Base-by-base conservation (phyloP, 2,113 vertebrate genomes). In the Cololabis saira region DNA sequence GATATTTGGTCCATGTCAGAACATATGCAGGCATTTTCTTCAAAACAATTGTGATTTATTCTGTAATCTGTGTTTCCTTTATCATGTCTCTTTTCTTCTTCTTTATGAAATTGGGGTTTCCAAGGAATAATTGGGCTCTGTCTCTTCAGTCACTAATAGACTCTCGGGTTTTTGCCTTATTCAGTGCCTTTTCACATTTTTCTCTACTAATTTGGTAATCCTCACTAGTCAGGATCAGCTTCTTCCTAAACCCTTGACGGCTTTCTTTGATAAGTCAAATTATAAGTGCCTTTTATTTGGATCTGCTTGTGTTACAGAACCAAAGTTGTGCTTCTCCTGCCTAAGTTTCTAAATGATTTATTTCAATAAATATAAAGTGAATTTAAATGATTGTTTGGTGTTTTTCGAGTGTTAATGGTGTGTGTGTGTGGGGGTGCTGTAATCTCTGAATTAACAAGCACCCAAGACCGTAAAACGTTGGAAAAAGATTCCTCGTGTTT, bases 271-370 rank as follows among this genome's bases (percentile, higher is more conserved):
- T 58, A 16, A 69, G 17, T 76, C 16, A 49, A 41, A 50, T 65
- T 67, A 61, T 27, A 89, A 88, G 87, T 92, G 86, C 89, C 87
- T 91, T 78, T 69, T 74, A 19, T 87, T 47, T 47, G n/a, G 6
- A 7, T 11, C 33, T 47, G 8, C 17, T 47, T 47, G n/a, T 37
- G 33, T 18, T 47, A 47, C 45, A 47, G 16, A 27, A 47, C 74
- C 69, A 84, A 78, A 72, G 57, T 60, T 73, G 47, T 76, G 62
- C 67, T 62, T 87, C 43, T 63, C 30, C 50, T 82, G 76, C 74
- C 66, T 81, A 50, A 50, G 59, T 76, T 71, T 76, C 27, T 53
- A 64, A 80, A 81, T 73, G n/a, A 83, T 78, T 71, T 77, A 82
- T 61, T 84, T 73, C 75, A 90, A 91, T 91, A 91, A 91, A 90